phyloP scores from a whole-genome alignment of 2,797 vertebrate species.

The Phalloptychus januarius region DNA sequence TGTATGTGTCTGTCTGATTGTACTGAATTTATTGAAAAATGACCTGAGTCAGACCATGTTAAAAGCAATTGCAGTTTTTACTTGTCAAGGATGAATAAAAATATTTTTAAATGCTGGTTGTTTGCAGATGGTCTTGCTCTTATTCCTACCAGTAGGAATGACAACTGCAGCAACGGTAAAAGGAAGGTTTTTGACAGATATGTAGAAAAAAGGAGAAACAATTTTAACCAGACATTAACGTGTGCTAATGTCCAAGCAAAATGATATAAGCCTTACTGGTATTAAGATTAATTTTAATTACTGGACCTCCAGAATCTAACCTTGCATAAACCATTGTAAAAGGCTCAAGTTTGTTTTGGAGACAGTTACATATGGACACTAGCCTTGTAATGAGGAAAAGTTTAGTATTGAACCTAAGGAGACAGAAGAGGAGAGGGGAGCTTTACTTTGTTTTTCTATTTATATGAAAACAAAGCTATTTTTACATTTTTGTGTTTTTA shows the following conservation, averaged over 20 bases:
- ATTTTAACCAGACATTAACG: background rate
- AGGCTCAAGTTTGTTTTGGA: no score
- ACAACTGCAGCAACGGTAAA: background rate
- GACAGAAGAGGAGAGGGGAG: background rate
- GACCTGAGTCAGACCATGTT: background rate
- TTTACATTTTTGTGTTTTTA: conserved; percentile 44
- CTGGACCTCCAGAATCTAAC: no score
- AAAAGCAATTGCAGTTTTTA: background rate
- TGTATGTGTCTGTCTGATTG: background rate
- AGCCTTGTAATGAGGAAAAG: background rate
- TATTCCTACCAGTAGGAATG: background rate
- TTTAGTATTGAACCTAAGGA: background rate
- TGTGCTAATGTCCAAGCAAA: background rate
- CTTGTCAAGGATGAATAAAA: background rate
- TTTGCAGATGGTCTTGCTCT: background rate
- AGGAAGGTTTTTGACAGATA: background rate
- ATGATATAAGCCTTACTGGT: no score
- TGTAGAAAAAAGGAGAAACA: background rate
- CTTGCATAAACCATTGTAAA: no score
- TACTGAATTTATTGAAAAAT: background rate
- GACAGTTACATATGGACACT: no score
- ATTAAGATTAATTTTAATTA: no score
- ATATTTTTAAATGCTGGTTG: no score
- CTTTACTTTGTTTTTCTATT: conserved; percentile 61
- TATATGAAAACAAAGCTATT: conserved; percentile 56